Evolutionary conservation across 2,888 invertebrate species (phyloP).

Genomic region (Caenorhabditis sp.): DNA sequence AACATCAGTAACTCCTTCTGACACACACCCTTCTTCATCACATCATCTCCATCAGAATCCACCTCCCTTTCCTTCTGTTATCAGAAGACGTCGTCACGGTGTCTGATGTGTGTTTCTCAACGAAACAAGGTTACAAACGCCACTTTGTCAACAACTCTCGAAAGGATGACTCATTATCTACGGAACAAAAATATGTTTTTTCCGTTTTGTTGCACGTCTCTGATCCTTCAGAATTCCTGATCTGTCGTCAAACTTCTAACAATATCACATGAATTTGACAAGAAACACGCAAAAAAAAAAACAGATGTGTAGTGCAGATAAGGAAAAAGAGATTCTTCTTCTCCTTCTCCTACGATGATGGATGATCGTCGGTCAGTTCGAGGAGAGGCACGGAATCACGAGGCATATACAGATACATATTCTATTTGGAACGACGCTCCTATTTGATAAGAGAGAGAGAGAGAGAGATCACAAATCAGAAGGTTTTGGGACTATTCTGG

Average conservation of each 20-base stretch:
- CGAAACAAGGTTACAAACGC: conserved; percentile 1
- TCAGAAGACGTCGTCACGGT: conserved; percentile 2
- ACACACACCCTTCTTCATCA: too few relatives aligned
- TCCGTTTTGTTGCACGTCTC: not conserved
- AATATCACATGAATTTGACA: not conserved
- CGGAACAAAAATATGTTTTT: not conserved
- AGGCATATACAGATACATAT: not conserved
- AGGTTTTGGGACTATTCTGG: conserved; percentile 9
- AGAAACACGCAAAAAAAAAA: conserved; percentile 20
- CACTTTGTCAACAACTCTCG: not conserved
- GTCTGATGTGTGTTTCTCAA: not conserved
- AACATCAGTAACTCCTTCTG: too few relatives aligned
- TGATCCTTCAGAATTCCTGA: not conserved
- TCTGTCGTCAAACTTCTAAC: too few relatives aligned
- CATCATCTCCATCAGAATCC: too few relatives aligned
- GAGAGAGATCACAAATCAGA: conserved; percentile 41
- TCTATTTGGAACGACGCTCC: conserved; percentile 15
- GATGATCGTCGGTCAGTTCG: conserved; percentile 56
- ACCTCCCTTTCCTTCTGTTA: too few relatives aligned
- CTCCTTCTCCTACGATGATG: conserved; percentile 24
- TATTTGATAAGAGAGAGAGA: not conserved
- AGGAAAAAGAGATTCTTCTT: too few relatives aligned
- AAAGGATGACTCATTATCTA: conserved; percentile 10
- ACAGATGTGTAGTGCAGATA: conserved; percentile 17
- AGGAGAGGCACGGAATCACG: conserved; percentile 28